phyloP scores from a whole-genome alignment of 2,888 invertebrate species.

The Apotomis turbidana region DNA sequence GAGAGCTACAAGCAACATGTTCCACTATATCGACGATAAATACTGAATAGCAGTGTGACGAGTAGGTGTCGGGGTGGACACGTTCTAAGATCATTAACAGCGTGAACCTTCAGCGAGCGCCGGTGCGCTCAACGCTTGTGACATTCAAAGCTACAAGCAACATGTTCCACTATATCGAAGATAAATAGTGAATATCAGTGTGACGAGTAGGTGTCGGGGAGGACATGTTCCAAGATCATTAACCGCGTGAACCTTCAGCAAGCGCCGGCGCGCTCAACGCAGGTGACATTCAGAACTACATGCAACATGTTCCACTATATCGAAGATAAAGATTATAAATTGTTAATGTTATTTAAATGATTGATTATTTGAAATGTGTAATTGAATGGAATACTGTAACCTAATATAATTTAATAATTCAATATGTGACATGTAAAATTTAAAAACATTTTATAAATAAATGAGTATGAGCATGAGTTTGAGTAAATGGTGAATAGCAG shows the following conservation, averaged over 20 bases:
- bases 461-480: too few relatives aligned
- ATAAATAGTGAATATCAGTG: not conserved
- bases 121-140: not conserved
- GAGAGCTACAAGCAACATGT: not conserved
- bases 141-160: not conserved
- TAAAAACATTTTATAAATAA: too few relatives aligned
- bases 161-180: too few relatives aligned
- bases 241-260: conserved; percentile 12
- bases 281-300: not conserved
- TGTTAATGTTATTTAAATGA: too few relatives aligned
- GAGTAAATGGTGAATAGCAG: conserved; percentile 4
- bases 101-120: conserved; percentile 6
- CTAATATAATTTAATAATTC: too few relatives aligned
- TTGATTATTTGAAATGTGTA: too few relatives aligned
- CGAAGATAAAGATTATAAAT: too few relatives aligned
- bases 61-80: conserved; percentile 12
- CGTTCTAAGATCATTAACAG: conserved; percentile 31
- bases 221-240: conserved; percentile 32
- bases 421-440: too few relatives aligned
- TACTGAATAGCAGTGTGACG: conserved; percentile 1
- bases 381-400: too few relatives aligned
- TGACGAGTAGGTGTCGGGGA: conserved; percentile 1
- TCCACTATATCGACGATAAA: not conserved
- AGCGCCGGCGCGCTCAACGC: not conserved
- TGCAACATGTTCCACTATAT: too few relatives aligned